A percentile compares a stretch with the other conserved stretches of the same genome.
Evolutionary conservation across 2,888 invertebrate genomes (phyloP).

Genomic region (Hirtodrosophila trivittata): DNA sequence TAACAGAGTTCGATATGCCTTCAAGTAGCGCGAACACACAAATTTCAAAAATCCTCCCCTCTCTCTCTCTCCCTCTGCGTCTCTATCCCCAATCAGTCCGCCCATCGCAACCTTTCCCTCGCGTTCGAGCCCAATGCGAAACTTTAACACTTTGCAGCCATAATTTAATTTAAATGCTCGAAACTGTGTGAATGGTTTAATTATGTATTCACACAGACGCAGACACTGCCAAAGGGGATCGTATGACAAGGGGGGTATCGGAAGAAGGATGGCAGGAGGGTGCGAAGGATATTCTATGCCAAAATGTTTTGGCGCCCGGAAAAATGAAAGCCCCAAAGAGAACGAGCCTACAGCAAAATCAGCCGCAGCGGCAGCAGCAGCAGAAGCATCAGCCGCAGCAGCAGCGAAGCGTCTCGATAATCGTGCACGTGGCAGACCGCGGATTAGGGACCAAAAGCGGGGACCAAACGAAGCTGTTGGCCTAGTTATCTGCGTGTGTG

Average conservation of each 20-base stretch:
- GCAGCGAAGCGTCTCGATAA: conserved; percentile 47
- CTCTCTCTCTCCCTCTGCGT: background rate
- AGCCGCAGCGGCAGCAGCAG: background rate
- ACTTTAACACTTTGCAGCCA: conserved; percentile 58
- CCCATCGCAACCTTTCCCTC: no score
- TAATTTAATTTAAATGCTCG: conserved; percentile 78
- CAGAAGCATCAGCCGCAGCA: background rate
- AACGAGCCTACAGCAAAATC: conserved; percentile 1
- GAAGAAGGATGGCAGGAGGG: background rate
- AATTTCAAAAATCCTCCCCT: conserved; percentile 18
- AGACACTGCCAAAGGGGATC: conserved; percentile 7
- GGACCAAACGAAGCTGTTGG: conserved; percentile 45
- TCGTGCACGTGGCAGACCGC: conserved; percentile 55
- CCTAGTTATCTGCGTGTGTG: conserved; percentile 53
- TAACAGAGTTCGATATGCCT: conserved; percentile 70
- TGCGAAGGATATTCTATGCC: conserved; percentile 37
- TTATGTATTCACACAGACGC: conserved; percentile 67
- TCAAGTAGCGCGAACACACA: conserved; percentile 50
- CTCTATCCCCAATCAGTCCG: no score
- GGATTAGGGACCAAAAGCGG: conserved; percentile 46
- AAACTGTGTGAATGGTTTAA: conserved; percentile 76
- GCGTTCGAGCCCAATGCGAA: conserved; percentile 11
- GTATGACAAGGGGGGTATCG: conserved; percentile 15
- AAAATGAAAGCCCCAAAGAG: conserved; percentile 41
- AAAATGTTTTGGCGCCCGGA: conserved; percentile 48